Base-by-base conservation (phyloP, 2,797 vertebrate genomes). In the Coregonus ussuriensis region DNA sequence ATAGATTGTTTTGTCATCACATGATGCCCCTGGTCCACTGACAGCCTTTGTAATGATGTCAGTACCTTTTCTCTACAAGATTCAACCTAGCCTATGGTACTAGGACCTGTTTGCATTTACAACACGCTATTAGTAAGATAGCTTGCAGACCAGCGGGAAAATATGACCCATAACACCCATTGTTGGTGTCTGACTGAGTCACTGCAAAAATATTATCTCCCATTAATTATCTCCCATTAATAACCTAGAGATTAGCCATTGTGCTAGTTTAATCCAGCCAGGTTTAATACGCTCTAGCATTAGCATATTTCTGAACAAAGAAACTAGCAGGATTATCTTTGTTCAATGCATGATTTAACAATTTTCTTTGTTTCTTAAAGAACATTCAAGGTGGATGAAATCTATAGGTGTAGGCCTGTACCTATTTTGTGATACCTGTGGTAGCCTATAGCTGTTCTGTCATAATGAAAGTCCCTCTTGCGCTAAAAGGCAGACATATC, bases 181-280 rank as follows among this genome's bases (percentile, higher is more conserved):
- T 25, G 37, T 72, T 53, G 71, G 51, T 53, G 18, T 59, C 4
- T 18, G 47, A 31, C 51, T 66, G 56, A 75, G 41, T 25, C 3
- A 25, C 25, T 72, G n/a, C 2, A 29, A 18, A 54, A 52, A 56
- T 29, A 9, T 7, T 29, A 18, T 11, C 54, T 33, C 63, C 59
- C 81, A 75, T 80, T 75, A 56, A 74, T 77, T 41, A 85, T 87
- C 76, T 71, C 47, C 71, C 81, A 81, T 84, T 74, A 81, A 83
- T 72, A 53, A 72, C 25, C 82, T 66, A 59, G 56, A 83, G 83
- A 83, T 88, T 81, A 84, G 56, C 59, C 72, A 51, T 37, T 41
- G 15, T 70, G 35, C 68, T 6, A 68, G 16, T 35, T 21, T 82
- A 86, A 88, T 84, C 77, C 78, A 81, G 79, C 72, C 70, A 86